These are phyloP conservation scores for Heteractis magnifica DNA, from an alignment of 92 coral and sea anemone genomes.

Conservation along the genomic window DNA sequence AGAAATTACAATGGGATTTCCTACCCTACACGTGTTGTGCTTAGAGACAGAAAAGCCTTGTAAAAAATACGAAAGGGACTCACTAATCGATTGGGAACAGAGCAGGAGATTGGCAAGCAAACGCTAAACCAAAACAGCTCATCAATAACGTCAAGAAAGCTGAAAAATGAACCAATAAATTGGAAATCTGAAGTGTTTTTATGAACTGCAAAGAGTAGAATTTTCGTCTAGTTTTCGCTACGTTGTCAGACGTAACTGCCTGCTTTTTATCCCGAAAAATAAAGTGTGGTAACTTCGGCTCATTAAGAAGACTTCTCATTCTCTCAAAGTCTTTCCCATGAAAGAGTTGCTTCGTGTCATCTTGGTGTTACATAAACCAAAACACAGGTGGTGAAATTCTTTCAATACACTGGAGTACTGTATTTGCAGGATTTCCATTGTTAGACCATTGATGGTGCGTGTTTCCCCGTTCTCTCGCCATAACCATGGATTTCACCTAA, in stretches of 20 bases:
- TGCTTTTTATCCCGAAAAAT: neutral
- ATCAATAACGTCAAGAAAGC: neutral
- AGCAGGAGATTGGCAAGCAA: neutral
- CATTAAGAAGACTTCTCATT: neutral
- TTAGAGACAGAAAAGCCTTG: conserved; percentile 60
- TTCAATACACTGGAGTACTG: conserved; percentile 11
- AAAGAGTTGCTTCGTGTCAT: conserved; percentile 5
- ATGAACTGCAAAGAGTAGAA: neutral
- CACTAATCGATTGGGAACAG: neutral
- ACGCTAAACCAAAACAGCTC: neutral
- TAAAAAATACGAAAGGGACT: conserved; percentile 6
- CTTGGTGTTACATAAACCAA: neutral
- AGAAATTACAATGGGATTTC: conserved; percentile 56
- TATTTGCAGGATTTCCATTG: conserved; percentile 30
- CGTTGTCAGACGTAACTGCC: neutral
- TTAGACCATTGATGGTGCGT: conserved; percentile 24
- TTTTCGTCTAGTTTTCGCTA: neutral
- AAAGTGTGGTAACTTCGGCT: neutral
- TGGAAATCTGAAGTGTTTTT: neutral
- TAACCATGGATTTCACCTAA: conserved; percentile 79
- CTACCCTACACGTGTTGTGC: conserved; percentile 74
- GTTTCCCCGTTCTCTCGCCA: conserved; percentile 32
- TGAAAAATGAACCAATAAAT: neutral
- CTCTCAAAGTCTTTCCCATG: neutral
- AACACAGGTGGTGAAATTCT: conserved; percentile 44